Base-by-base conservation (phyloP, 1,140 invertebrate genomes). In the Portunus trituberculatus region DNA sequence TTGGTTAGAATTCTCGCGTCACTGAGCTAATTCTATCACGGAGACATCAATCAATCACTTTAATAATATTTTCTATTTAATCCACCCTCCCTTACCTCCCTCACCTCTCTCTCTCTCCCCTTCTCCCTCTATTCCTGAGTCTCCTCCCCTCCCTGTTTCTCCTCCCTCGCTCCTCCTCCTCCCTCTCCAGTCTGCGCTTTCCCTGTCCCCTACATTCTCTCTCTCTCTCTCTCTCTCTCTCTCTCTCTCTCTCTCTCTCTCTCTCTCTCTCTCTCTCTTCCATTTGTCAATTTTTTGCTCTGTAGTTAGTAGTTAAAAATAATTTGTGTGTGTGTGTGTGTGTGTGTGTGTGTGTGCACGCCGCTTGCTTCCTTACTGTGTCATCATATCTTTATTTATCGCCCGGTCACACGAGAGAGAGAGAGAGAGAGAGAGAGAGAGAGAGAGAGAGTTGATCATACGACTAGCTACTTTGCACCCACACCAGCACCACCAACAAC, bases 11-110 rank as follows among this genome's bases (percentile, higher is more conserved):
- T 76, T 76, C 0, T 20, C 67, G 67, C 67, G 67, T 76, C 67
- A 76, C 20, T 1, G 25, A 12, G 67, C 25, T 76, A 76, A 76
- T 76, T 76, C 67, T 25, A 76, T 76, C 67, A 76, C 20, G 12
- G 67, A 76, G 67, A 76, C 67, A 76, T 76, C 67, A 76, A 76
- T 76, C 67, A 76, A 76, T 76, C 67, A 76, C 67, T 76, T 76
- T 76, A 76, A 76, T 76, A 76, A n/a, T 76, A 76, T 76, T 76
- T 76, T 76, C 67, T n/a, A 76, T 76, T 76, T 76, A 76, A 76
- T 76, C 25, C 67, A 76, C 67, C 67, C 67, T 76, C 67, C 67
- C 67, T n/a, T 76, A n/a, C 20, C 67, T n/a, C 67, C 67, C 67
- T 3, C n/a, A 12, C 25, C 25, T n/a, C 67, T 20, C 25, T n/a